Base-by-base conservation (phyloP, 2,797 vertebrate species). In the Aplochiton taeniatus region DNA sequence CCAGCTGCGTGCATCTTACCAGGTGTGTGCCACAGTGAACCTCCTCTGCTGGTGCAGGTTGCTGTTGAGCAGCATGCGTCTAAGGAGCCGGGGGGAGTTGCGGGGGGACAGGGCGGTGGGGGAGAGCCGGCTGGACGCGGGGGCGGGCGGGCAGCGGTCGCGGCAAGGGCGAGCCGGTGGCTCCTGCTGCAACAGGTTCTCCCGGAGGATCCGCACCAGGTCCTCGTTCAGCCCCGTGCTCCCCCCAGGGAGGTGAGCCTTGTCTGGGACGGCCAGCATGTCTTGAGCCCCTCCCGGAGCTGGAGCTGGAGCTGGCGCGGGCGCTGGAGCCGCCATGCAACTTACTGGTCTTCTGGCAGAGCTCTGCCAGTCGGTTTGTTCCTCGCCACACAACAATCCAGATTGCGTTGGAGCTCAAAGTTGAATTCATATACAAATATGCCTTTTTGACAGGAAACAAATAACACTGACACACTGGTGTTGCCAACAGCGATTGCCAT, bases 21-120 rank as follows among this genome's bases (percentile, higher is more conserved):
- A 94, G n/a, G 93, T 94, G 81, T 93, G 92, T 55, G 93, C 92
- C 78, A 94, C 93, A 0, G 92, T 94, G 83, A 94, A 93, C 10
- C 92, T 85, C 63, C 91, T 79, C 72, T 92, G 91, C 66, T 93
- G 93, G 45, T 90, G 89, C 79, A 92, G 90, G 75, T 91, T 91
- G 80, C 88, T 91, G 13, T 67, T 93, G 45, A 94, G 74, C 72
- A 93, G 85, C 92, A 94, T 92, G 80, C 89, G 91, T 71, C 90
- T 90, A 56, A 93, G 81, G 7, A 93, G 90, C 58, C 92, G 77
- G 41, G 93, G 92, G 49, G 92, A 94, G 67, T 93, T 93, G 82
- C 88, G 83, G 45, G 92, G 92, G 76, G 92, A 93, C 79, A 91
- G 89, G 69, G 90, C 88, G 56, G 92, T 43, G 31, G 55, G 31